Conservation (phyloP, 2,113 vertebrate species). For the Nothoprocta pentlandii region DNA sequence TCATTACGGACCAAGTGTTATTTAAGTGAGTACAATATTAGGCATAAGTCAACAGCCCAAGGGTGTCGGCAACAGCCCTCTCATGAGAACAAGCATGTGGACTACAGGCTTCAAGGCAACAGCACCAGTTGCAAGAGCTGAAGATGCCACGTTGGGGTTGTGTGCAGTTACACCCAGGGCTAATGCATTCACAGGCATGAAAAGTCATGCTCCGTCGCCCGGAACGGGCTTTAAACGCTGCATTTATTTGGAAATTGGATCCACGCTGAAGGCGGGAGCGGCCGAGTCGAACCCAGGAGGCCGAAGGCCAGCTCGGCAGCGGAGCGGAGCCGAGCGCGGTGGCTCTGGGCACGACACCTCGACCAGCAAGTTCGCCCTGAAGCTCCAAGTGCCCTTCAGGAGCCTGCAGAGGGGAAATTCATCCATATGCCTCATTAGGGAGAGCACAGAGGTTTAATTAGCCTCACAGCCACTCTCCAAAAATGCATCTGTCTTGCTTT, state of each 20-base stretch:
- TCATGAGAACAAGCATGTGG: background rate
- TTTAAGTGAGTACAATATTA: constrained; percentile 18
- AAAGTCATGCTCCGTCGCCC: constrained; percentile 24
- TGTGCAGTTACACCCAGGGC: background rate
- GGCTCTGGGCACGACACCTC: background rate
- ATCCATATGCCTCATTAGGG: background rate
- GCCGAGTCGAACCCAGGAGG: background rate
- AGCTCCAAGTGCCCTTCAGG: background rate
- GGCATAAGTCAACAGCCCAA: background rate
- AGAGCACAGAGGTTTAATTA: background rate
- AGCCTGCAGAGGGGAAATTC: background rate
- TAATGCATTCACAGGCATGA: background rate
- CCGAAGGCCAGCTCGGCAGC: background rate
- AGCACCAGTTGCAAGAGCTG: background rate
- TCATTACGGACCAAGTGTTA: constrained; percentile 28
- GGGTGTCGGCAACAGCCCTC: background rate
- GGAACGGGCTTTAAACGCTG: background rate
- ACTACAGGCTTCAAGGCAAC: background rate
- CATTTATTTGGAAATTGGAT: background rate
- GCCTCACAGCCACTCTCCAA: background rate
- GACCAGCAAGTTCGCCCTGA: background rate
- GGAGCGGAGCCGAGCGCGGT: background rate
- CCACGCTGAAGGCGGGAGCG: background rate
- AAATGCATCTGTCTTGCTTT: background rate
- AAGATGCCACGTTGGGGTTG: background rate